These are phyloP conservation scores for Columba livia DNA, from an alignment of 2,113 vertebrate genomes.

Conservation along the genomic window DNA sequence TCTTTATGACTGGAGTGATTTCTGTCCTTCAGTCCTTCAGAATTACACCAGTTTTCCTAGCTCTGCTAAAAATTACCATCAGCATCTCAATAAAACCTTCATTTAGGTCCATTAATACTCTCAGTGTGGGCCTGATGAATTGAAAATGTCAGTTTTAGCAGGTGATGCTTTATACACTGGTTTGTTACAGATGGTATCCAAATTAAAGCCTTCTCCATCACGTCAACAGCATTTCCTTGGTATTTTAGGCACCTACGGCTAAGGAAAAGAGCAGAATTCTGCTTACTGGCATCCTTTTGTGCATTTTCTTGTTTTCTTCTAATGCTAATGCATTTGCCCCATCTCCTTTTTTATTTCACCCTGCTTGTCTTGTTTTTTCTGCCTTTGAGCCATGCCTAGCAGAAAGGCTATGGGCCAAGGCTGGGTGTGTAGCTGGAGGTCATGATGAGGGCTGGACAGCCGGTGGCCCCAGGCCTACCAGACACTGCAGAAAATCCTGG, in stretches of 20 bases:
- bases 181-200: not conserved
- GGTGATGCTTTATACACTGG: not conserved
- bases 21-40: not conserved
- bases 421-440: not conserved
- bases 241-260: accelerated
- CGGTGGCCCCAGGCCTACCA: not conserved
- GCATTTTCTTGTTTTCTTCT: not conserved
- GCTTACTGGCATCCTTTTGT: not conserved
- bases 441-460: not conserved
- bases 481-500: not conserved
- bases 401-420: not conserved
- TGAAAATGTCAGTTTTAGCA: not conserved
- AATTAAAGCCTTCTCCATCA: not conserved
- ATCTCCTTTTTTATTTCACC: not conserved
- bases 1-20: not conserved
- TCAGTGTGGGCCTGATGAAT: not conserved
- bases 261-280: not conserved
- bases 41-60: not conserved
- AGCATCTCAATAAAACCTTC: not conserved
- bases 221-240: not conserved
- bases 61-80: not conserved
- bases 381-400: not conserved
- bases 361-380: not conserved
- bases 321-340: not conserved
- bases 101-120: not conserved